phyloP scores from a whole-genome alignment of 2,113 vertebrate species.

The Columba livia region DNA sequence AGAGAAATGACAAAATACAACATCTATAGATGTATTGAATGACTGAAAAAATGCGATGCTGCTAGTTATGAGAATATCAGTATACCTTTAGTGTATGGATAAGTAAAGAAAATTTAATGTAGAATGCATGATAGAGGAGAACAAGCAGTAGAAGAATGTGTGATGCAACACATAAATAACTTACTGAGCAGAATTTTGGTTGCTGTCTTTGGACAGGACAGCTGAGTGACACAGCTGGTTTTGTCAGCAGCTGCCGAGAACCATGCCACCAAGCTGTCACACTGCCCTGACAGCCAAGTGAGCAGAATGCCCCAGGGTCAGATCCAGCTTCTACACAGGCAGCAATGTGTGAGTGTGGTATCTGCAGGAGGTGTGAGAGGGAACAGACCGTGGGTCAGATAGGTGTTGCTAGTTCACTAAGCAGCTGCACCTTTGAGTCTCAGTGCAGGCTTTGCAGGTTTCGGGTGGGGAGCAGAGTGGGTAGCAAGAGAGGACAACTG shows the following conservation, averaged over 20 bases:
- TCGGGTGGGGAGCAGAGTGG: background rate
- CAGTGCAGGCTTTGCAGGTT: background rate
- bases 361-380: fast-evolving
- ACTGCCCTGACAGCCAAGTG: background rate
- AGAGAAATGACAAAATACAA: background rate
- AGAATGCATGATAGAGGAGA: background rate
- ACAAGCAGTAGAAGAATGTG: background rate
- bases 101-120: background rate
- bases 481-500: background rate
- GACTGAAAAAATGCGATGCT: background rate
- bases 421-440: background rate
- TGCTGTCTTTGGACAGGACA: background rate
- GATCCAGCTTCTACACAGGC: background rate
- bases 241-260: background rate
- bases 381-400: background rate
- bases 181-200: background rate
- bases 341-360: fast-evolving
- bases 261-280: background rate
- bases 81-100: background rate
- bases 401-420: background rate
- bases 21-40: background rate
- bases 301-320: background rate
- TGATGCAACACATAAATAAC: background rate
- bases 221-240: background rate
- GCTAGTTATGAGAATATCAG: background rate